Percentiles rank a stretch among this genome's conserved stretches.
phyloP scores from a whole-genome alignment of 2,113 vertebrate genomes.

The Cygnus atratus region DNA sequence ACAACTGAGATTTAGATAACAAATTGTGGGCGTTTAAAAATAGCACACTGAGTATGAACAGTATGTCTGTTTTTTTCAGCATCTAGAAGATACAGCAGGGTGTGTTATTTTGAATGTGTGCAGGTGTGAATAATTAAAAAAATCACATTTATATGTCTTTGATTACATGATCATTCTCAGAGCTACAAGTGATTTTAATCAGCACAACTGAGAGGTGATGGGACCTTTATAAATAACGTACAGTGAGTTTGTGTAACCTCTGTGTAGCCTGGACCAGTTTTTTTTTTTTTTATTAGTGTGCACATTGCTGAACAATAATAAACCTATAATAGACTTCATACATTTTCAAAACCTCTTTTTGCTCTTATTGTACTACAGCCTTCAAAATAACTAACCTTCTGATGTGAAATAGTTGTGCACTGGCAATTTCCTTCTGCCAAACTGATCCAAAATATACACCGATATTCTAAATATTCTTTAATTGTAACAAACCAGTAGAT shows the following conservation, averaged over 20 bases:
- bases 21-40: slow-evolving; percentile 50
- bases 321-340: background rate
- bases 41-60: slow-evolving; percentile 42
- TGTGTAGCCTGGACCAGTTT: background rate
- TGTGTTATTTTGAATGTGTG: slow-evolving; percentile 59
- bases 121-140: slow-evolving; percentile 77
- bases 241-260: slow-evolving; percentile 18
- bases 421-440: background rate
- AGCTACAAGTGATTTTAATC: slow-evolving; percentile 69
- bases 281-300: background rate
- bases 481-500: background rate
- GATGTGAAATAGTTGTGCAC: background rate
- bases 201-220: slow-evolving; percentile 20
- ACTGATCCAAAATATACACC: background rate
- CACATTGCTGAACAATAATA: background rate
- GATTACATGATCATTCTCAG: slow-evolving; percentile 65
- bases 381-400: background rate
- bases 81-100: slow-evolving; percentile 39
- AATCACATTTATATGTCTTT: slow-evolving; percentile 52
- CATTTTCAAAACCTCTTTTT: background rate
- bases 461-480: background rate
- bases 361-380: background rate
- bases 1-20: slow-evolving; percentile 19
- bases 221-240: slow-evolving; percentile 56
- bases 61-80: slow-evolving; percentile 47